Percentiles rank a stretch among this genome's conserved stretches.
Conservation (phyloP, 2,113 vertebrate species). For the Ceuthmochares aereus region DNA sequence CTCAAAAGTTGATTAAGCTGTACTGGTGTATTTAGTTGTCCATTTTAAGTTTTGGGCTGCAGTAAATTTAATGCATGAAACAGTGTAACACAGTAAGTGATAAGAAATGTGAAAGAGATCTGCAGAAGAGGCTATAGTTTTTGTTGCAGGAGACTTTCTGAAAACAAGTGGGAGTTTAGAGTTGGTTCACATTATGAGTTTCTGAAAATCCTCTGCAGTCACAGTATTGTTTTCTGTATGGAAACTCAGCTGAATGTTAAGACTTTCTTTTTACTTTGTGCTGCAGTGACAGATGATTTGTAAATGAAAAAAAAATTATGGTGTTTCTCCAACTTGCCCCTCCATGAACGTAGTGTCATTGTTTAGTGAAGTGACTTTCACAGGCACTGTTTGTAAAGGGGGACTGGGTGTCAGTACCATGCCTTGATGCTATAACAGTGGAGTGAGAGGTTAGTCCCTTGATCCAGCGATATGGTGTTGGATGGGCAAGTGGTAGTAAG, state of each 20-base stretch:
- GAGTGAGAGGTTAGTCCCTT: background rate
- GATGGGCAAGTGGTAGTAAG: background rate
- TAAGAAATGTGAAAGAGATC: background rate
- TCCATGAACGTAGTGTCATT: background rate
- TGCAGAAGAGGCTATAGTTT: background rate
- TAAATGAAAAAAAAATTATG: background rate
- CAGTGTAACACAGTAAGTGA: background rate
- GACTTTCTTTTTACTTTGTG: background rate
- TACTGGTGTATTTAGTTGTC: background rate
- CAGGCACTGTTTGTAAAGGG: background rate
- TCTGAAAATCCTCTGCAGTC: background rate
- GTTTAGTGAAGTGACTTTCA: background rate
- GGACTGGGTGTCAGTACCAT: background rate
- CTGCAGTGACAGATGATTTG: background rate
- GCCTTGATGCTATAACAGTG: background rate
- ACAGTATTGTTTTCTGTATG: background rate
- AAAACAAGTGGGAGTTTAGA: background rate
- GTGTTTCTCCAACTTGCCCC: background rate
- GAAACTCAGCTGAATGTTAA: background rate
- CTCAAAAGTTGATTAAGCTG: background rate
- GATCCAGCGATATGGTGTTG: background rate
- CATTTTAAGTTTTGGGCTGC: background rate
- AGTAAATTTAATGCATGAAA: background rate
- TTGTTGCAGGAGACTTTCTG: background rate
- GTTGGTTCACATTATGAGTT: background rate